Evolutionary conservation across 2,113 vertebrate species (phyloP), one percentile per base, ranked within the genome.

Genomic region (Albula glossodonta): DNA sequence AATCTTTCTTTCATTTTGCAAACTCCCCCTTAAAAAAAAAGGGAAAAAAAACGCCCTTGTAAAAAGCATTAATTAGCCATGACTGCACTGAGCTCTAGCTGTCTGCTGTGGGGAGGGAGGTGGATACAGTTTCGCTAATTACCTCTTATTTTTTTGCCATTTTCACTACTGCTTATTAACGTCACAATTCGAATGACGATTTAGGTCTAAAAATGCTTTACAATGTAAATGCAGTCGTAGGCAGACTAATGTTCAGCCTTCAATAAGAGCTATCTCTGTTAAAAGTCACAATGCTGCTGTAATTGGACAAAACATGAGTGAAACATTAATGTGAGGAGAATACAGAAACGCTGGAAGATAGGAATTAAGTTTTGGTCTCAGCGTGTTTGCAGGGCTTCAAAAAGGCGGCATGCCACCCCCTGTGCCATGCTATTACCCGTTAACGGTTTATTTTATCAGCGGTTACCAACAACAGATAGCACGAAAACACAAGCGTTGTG

Each of bases 11-110:
- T 78, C 74, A 57, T 83, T 80, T 31, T 78, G 51, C 48, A 31
- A 78, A n/a, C 19, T 41, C 31, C 31, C 81, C 10, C n/a, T 56
- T 60, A 22, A 41, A 66, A 83, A 83, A 66, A 19, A 2, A 15
- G 3, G 60, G 17, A 2, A 56, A 56, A 56, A 56, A 63, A 86
- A 17, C 49, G 13, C 41, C 9, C 51, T 56, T 53, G 56, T 79
- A 31, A 78, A 74, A 51, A 87, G 19, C 52, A 51, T 66, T 87
- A 87, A 87, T 87, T 63, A 83, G 77, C 52, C 82, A 78, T 87
- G 86, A 66, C 52, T 22, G 17, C 41, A 56, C 25, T 19, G 51
- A 9, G 17, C 70, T 22, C 52, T 70, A 48, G 50, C 19, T 6
- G 50, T 41, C 19, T 4, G 63, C 5, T 9, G 10, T 7, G 51